phyloP scores from a whole-genome alignment of 64 coral and sea anemone species.

The Pachyseris speciosa region DNA sequence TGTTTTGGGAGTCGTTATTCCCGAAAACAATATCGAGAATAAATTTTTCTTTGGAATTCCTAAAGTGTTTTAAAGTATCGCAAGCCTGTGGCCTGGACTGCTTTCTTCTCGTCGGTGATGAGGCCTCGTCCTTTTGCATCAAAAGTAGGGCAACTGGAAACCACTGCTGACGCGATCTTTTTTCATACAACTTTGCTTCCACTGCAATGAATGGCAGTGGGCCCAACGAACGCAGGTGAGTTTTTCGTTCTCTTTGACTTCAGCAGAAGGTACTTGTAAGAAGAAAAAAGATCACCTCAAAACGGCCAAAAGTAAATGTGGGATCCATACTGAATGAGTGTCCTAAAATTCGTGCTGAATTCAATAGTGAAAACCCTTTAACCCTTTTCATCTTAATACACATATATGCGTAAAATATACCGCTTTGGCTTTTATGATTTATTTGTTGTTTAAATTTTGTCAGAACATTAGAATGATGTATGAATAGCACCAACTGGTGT shows the following conservation, averaged over 20 bases:
- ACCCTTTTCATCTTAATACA: no score
- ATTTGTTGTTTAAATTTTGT: no score
- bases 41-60: conserved; percentile 41
- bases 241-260: conserved; percentile 44
- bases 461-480: no score
- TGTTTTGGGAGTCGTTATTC: background rate
- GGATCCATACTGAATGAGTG: conserved; percentile 67
- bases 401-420: no score
- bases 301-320: conserved; percentile 66
- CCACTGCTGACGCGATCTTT: conserved; percentile 31
- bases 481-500: no score
- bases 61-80: conserved; percentile 8
- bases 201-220: conserved; percentile 25
- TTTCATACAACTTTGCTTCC: conserved; percentile 1
- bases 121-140: conserved; percentile 1
- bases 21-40: conserved; percentile 10
- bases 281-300: conserved; percentile 49
- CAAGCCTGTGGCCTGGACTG: conserved; percentile 37
- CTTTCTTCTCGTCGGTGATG: conserved; percentile 28
- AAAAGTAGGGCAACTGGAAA: background rate
- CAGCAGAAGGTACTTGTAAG: conserved; percentile 35
- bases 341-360: no score
- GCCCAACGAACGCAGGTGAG: conserved; percentile 13
- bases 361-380: no score
- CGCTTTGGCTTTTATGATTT: no score